Percentiles rank a stretch among this genome's conserved stretches.
Conservation (phyloP, 2,113 vertebrate genomes). For the Serinus canaria region DNA sequence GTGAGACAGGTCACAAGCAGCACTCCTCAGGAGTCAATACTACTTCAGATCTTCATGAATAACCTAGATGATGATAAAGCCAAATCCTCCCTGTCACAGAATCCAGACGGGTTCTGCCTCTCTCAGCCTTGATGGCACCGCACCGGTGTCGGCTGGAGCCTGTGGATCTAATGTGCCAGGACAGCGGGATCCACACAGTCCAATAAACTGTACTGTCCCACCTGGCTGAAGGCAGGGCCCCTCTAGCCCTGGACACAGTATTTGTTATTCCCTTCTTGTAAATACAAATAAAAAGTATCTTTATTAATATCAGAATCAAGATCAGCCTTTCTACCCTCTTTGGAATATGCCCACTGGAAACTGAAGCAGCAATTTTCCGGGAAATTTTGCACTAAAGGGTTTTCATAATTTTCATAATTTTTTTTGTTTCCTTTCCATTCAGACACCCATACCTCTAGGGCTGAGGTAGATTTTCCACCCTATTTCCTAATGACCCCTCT, state of each 20-base stretch:
- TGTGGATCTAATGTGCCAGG: not conserved
- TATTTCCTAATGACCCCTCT: not conserved
- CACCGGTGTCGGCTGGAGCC: rapidly evolving
- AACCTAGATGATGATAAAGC: not conserved
- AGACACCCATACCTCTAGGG: not conserved
- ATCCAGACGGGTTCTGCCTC: not conserved
- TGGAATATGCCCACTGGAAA: not conserved
- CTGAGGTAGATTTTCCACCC: not conserved
- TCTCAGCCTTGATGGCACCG: not conserved
- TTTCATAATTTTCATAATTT: not conserved
- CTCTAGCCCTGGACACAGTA: not conserved
- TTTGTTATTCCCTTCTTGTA: not conserved
- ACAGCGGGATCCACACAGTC: not conserved
- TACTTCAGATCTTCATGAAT: not conserved
- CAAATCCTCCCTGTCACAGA: not conserved
- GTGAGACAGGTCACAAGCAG: not conserved
- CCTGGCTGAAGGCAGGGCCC: not conserved
- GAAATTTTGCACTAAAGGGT: not conserved
- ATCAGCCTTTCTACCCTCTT: not conserved
- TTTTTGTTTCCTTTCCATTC: not conserved
- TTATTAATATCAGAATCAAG: not conserved
- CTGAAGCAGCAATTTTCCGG: not conserved
- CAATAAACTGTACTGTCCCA: not conserved
- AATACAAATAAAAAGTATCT: not conserved
- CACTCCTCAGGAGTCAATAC: not conserved